Conservation (phyloP, 2,888 invertebrate genomes). For the Ochropleura leucogaster region DNA sequence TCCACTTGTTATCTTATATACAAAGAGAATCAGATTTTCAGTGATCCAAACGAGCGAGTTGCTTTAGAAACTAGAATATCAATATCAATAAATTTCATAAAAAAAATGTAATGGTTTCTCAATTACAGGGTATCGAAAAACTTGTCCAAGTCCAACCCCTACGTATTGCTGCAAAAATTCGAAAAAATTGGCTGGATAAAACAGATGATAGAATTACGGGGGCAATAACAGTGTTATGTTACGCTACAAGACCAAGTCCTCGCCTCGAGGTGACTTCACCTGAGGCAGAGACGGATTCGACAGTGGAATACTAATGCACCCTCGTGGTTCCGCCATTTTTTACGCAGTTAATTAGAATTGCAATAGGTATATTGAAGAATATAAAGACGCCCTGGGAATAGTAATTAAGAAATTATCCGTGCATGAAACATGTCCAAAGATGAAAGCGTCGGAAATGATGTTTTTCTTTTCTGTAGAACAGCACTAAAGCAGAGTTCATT, state of each 20-base stretch:
- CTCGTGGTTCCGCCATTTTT: slow-evolving; percentile 46
- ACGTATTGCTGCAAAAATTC: slow-evolving; percentile 15
- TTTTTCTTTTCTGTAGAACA: neutral
- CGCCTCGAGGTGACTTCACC: slow-evolving; percentile 64
- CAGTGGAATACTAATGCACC: slow-evolving; percentile 59
- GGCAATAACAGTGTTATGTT: slow-evolving; percentile 70
- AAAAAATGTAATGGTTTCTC: too few species aligned
- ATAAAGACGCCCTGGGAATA: slow-evolving; percentile 39
- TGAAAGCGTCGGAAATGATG: neutral
- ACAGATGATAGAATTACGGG: slow-evolving; percentile 58
- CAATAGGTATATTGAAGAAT: slow-evolving; percentile 59
- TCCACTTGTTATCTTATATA: too few species aligned
- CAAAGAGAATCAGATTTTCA: too few species aligned
- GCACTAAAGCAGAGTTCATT: neutral
- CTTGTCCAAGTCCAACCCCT: neutral
- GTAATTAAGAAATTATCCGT: slow-evolving; percentile 28
- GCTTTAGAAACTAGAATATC: too few species aligned
- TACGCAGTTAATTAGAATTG: slow-evolving; percentile 53
- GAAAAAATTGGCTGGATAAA: slow-evolving; percentile 39
- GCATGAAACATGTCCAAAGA: neutral
- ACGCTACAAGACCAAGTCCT: slow-evolving; percentile 50
- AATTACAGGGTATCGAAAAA: neutral
- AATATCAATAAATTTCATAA: too few species aligned
- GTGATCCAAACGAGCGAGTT: too few species aligned
- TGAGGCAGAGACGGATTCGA: slow-evolving; percentile 67